Percentiles rank a stretch among this genome's conserved stretches.
phyloP scores from a whole-genome alignment of 2,888 invertebrate species.

The Onthophagus sagittarius region DNA sequence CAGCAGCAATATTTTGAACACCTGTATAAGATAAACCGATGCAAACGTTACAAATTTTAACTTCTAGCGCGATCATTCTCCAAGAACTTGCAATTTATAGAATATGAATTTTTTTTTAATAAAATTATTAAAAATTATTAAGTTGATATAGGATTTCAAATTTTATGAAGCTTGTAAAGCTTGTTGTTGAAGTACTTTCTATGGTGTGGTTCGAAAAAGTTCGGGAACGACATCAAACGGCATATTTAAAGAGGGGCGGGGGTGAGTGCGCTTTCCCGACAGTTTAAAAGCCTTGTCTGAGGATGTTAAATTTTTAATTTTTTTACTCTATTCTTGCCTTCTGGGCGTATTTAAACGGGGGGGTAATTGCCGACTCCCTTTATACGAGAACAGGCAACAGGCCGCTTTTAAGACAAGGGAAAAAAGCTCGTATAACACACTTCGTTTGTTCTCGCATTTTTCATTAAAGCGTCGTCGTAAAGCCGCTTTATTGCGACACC shows the following conservation, averaged over 20 bases:
- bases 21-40: no score
- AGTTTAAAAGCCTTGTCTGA: neutral
- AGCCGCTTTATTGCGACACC: neutral
- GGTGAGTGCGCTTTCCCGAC: neutral
- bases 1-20: no score
- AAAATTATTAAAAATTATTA: neutral
- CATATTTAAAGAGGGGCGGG: constrained; percentile 1
- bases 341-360: constrained; percentile 4
- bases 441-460: neutral
- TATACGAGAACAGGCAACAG: neutral
- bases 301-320: constrained; percentile 7
- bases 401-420: neutral
- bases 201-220: constrained; percentile 8
- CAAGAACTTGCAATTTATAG: no score
- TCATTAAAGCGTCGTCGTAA: neutral
- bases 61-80: no score
- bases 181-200: neutral
- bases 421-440: constrained; percentile 8
- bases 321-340: neutral
- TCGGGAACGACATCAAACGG: constrained; percentile 2
- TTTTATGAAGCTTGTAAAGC: neutral
- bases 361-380: constrained; percentile 17
- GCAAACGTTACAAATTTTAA: no score
- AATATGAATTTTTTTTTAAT: no score
- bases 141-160: neutral